A percentile compares a stretch with the other conserved stretches of the same genome.
Conservation (phyloP, 2,113 vertebrate species). For the Lepus timidus region DNA sequence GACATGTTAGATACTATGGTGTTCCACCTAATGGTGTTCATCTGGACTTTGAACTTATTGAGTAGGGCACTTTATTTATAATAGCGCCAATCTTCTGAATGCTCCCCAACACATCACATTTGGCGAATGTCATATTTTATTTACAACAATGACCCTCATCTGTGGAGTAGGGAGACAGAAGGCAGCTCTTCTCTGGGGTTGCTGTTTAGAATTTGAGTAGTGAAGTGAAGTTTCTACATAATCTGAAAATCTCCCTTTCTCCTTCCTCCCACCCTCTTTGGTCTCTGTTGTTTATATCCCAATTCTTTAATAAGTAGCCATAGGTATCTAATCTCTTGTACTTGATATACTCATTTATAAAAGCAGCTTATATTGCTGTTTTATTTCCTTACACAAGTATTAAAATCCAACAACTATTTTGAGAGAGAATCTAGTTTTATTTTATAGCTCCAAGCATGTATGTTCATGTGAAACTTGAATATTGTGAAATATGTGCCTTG, state of each 20-base stretch:
- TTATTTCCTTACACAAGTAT: slow-evolving; percentile 5
- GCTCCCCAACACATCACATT: neutral
- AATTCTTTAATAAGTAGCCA: neutral
- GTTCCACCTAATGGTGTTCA: neutral
- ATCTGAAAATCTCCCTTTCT: neutral
- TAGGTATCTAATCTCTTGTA: neutral
- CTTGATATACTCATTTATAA: neutral
- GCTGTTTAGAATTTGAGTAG: neutral
- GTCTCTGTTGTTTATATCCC: neutral
- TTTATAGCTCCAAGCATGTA: slow-evolving; percentile 7
- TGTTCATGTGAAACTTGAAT: neutral
- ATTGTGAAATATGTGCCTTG: slow-evolving; percentile 3
- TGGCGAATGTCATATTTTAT: neutral
- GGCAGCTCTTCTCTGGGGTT: neutral
- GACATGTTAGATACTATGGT: neutral
- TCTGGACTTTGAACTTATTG: rapidly evolving
- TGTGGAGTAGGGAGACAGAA: rapidly evolving
- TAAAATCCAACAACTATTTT: slow-evolving; percentile 33
- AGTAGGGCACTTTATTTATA: neutral
- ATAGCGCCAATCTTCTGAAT: neutral
- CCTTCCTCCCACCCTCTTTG: neutral
- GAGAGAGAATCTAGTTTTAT: slow-evolving; percentile 47
- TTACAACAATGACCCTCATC: neutral
- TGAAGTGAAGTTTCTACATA: neutral
- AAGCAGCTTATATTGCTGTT: neutral